Conservation (phyloP, 1,140 invertebrate genomes). For the Ceratitis capitata region DNA sequence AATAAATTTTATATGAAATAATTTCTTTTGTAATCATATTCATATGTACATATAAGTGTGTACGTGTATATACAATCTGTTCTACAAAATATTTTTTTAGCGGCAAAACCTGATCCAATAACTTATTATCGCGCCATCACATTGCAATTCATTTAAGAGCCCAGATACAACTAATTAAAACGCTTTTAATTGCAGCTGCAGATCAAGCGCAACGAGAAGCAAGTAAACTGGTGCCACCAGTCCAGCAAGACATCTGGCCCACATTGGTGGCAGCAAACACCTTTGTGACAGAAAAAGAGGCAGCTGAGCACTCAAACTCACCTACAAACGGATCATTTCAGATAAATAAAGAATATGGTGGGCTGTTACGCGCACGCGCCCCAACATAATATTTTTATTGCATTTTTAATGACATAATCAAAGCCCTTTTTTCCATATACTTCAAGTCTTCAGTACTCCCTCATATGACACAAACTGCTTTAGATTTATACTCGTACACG, state of each 20-base stretch:
- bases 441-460: neutral
- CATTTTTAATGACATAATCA: conserved; percentile 33
- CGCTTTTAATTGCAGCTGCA: conserved; percentile 33
- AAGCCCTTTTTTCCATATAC: neutral
- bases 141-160: conserved; percentile 24
- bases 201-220: neutral
- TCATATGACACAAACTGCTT: neutral
- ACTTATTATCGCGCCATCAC: conserved; percentile 4
- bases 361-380: neutral
- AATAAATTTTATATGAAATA: too few relatives aligned
- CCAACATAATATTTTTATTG: conserved; percentile 19
- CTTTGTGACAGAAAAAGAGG: neutral
- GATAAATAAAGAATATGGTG: too few relatives aligned
- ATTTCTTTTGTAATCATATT: too few relatives aligned
- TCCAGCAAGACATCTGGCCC: neutral
- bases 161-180: neutral
- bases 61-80: too few relatives aligned
- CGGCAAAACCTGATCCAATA: conserved; percentile 26
- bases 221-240: neutral
- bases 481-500: neutral
- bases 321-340: too few relatives aligned
- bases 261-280: neutral
- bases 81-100: conserved; percentile 3
- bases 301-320: neutral
- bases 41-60: too few relatives aligned